phyloP scores from a whole-genome alignment of 2,113 vertebrate genomes.

The Haliaeetus leucogaster region DNA sequence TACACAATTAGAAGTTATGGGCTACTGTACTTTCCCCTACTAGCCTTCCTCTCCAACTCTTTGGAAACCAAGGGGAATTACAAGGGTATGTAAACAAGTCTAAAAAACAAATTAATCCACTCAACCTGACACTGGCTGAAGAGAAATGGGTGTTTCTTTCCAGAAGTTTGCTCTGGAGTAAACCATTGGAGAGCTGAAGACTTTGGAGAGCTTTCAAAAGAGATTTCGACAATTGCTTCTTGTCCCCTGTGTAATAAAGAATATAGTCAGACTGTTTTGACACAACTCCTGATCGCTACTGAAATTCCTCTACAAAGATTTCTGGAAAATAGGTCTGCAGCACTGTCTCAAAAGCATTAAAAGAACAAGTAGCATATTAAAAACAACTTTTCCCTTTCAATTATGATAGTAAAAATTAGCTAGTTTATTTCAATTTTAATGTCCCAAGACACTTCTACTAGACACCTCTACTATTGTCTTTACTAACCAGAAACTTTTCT shows the following conservation, averaged over 20 bases:
- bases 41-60: neutral
- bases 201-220: slow-evolving; percentile 88
- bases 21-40: neutral
- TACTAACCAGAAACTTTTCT: neutral
- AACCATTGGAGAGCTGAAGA: slow-evolving; percentile 95
- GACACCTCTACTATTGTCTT: neutral
- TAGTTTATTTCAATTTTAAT: neutral
- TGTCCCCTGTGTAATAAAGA: slow-evolving; percentile 81
- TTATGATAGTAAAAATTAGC: neutral
- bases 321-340: neutral
- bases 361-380: neutral
- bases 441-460: neutral
- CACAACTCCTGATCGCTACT: neutral
- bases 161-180: slow-evolving; percentile 90
- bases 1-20: neutral
- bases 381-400: neutral
- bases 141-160: slow-evolving; percentile 90
- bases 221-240: slow-evolving; percentile 87
- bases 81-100: neutral
- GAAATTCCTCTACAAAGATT: neutral
- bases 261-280: neutral
- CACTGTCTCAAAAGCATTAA: neutral
- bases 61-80: neutral
- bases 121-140: slow-evolving; percentile 96
- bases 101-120: neutral